Evolutionary conservation across 2,888 invertebrate species (phyloP).

Genomic region (Caenorhabditis virilis): DNA sequence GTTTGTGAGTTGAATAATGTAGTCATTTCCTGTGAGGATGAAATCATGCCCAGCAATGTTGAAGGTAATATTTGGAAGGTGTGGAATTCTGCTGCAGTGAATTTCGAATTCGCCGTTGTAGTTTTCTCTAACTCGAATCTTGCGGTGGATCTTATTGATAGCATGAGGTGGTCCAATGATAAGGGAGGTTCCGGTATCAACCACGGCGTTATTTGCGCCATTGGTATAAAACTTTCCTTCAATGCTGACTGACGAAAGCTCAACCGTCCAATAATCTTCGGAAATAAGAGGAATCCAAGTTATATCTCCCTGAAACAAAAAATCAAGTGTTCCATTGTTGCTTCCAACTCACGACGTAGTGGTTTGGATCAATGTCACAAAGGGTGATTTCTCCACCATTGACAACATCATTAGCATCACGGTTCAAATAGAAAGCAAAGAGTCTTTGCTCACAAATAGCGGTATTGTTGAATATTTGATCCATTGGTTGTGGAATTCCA

Average conservation of each 20-base stretch:
- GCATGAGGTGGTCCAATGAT: conserved; percentile 86
- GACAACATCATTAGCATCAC: conserved; percentile 69
- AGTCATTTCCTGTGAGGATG: conserved; percentile 79
- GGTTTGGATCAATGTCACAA: conserved; percentile 92
- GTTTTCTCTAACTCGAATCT: conserved; percentile 77
- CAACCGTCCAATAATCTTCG: conserved; percentile 52
- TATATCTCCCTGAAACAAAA: conserved; percentile 37
- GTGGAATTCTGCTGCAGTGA: conserved; percentile 80
- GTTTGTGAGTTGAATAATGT: conserved; percentile 75
- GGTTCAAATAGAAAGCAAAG: conserved; percentile 69
- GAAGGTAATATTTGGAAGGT: conserved; percentile 82
- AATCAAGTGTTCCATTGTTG: too few species aligned
- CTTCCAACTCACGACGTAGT: conserved; percentile 77
- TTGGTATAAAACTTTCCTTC: conserved; percentile 35
- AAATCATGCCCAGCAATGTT: conserved; percentile 80
- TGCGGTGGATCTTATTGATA: conserved; percentile 79
- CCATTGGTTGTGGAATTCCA: conserved; percentile 70
- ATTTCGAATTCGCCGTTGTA: conserved; percentile 78
- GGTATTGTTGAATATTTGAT: conserved; percentile 70
- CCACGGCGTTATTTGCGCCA: conserved; percentile 84
- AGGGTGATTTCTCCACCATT: conserved; percentile 70
- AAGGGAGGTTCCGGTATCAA: conserved; percentile 92
- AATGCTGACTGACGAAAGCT: conserved; percentile 33
- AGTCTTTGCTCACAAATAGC: conserved; percentile 69
- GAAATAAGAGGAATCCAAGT: conserved; percentile 46